phyloP scores from a whole-genome alignment of 2,113 vertebrate species.

The Oreocharis arfaki region DNA sequence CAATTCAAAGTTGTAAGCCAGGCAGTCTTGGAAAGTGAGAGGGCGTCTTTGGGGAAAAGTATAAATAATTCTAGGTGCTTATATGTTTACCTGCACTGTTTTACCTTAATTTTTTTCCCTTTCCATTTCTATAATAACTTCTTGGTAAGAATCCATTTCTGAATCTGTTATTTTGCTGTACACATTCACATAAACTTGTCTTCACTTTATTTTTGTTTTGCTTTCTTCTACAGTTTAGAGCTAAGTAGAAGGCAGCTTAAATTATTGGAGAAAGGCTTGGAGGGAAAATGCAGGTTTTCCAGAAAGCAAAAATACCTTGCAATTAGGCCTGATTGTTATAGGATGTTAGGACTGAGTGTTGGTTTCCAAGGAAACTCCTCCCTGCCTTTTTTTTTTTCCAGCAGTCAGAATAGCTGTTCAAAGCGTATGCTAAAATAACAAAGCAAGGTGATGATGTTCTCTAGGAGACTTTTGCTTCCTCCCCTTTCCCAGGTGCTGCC shows the following conservation, averaged over 20 bases:
- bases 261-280: not conserved
- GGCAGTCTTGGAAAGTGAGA: not conserved
- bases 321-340: slow-evolving; percentile 2
- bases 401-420: not conserved
- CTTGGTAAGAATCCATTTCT: not conserved
- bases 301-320: not conserved
- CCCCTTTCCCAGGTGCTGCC: not conserved
- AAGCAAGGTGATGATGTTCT: not conserved
- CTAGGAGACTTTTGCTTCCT: not conserved
- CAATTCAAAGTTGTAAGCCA: not conserved
- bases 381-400: not conserved
- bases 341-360: not conserved
- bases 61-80: not conserved
- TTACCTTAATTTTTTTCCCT: not conserved
- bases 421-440: not conserved
- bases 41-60: not conserved
- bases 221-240: not conserved
- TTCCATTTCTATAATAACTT: not conserved
- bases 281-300: not conserved
- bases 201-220: not conserved
- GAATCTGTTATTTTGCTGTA: not conserved
- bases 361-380: slow-evolving; percentile 29
- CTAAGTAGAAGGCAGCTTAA: not conserved
- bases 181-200: not conserved
- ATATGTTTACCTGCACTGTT: not conserved